phyloP scores from a whole-genome alignment of 2,888 invertebrate genomes.

The Trissolcus japonicus region DNA sequence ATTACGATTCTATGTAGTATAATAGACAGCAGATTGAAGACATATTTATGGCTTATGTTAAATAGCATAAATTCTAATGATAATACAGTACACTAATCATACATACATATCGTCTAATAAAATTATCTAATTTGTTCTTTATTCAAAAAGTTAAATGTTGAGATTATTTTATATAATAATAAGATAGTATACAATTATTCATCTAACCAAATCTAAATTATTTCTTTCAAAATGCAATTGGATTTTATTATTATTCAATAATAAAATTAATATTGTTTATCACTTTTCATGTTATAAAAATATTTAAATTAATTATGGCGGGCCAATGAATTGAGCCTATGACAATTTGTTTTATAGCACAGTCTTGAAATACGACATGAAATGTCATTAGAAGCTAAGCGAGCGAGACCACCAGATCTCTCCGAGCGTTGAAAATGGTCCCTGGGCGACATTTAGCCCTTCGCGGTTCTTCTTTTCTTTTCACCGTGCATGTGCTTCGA shows the following conservation, averaged over 20 bases:
- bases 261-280: too few species aligned
- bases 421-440: conserved; percentile 71
- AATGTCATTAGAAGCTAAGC: conserved; percentile 70
- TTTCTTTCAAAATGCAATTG: too few species aligned
- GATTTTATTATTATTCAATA: too few species aligned
- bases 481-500: conserved; percentile 45
- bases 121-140: neutral
- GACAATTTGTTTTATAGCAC: conserved; percentile 32
- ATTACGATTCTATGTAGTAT: conserved; percentile 18
- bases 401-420: conserved; percentile 69
- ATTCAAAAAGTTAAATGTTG: too few species aligned
- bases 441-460: conserved; percentile 72
- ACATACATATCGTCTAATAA: neutral
- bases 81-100: neutral
- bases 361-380: conserved; percentile 62
- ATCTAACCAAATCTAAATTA: too few species aligned
- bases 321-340: conserved; percentile 16
- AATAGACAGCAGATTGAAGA: conserved; percentile 32
- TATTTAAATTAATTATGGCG: too few species aligned
- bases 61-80: conserved; percentile 22
- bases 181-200: neutral
- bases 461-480: conserved; percentile 62
- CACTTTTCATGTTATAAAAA: too few species aligned
- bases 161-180: neutral
- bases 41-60: conserved; percentile 23